phyloP scores from a whole-genome alignment of 2,888 invertebrate genomes.

The Antitype chi region DNA sequence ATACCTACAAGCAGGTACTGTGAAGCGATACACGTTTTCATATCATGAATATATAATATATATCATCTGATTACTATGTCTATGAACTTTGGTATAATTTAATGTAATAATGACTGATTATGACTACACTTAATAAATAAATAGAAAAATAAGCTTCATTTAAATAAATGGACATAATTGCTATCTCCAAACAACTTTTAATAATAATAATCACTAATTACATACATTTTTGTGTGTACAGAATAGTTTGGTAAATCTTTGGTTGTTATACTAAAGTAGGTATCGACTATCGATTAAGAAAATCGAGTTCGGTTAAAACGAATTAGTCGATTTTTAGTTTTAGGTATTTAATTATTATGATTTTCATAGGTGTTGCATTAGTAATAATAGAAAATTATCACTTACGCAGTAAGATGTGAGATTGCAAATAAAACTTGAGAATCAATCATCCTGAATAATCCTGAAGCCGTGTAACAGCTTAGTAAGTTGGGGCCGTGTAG shows the following conservation, averaged over 20 bases:
- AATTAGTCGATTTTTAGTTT: constrained; percentile 28
- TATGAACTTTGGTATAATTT: constrained; percentile 54
- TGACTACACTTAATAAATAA: constrained; percentile 61
- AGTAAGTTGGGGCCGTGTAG: constrained; percentile 94
- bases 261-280: constrained; percentile 27
- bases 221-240: constrained; percentile 47
- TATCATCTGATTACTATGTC: constrained; percentile 53
- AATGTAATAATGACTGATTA: constrained; percentile 53
- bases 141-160: constrained; percentile 67
- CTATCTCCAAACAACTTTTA: constrained; percentile 43
- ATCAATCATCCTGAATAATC: constrained; percentile 39
- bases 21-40: constrained; percentile 77
- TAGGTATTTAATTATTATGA: not conserved
- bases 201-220: constrained; percentile 29
- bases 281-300: constrained; percentile 28
- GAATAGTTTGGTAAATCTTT: constrained; percentile 49
- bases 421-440: constrained; percentile 63
- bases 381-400: constrained; percentile 33
- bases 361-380: constrained; percentile 12
- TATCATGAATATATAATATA: constrained; percentile 51
- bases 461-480: constrained; percentile 71
- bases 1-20: constrained; percentile 86
- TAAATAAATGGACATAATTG: constrained; percentile 62
- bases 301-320: constrained; percentile 15
- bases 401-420: constrained; percentile 40